Evolutionary conservation across 2,888 invertebrate species (phyloP).

Genomic region (Salticus scenicus): DNA sequence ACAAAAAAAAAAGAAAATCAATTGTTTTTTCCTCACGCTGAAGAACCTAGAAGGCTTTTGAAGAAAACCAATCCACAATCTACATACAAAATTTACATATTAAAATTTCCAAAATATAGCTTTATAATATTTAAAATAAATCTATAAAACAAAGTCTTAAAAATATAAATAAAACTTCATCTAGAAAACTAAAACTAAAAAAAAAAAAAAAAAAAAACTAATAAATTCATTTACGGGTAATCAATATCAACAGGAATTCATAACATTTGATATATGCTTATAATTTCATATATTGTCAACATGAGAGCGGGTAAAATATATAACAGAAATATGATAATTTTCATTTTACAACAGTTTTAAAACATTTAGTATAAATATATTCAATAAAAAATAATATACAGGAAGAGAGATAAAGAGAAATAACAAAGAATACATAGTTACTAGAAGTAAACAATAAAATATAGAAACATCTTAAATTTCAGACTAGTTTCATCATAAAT

Average conservation of each 20-base stretch:
- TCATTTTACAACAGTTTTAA: background rate
- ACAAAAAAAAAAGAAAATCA: background rate
- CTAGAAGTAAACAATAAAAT: background rate
- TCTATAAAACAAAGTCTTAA: background rate
- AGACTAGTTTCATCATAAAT: constrained; percentile 7
- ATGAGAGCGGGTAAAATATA: background rate
- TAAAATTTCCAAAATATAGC: background rate
- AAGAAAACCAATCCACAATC: too few species aligned
- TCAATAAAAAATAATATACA: constrained; percentile 14
- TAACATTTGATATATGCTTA: constrained; percentile 15
- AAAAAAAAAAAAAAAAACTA: background rate
- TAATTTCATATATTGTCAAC: background rate
- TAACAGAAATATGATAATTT: constrained; percentile 10
- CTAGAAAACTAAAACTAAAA: background rate
- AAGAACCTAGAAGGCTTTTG: too few species aligned
- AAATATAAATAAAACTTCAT: background rate
- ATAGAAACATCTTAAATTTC: constrained; percentile 9
- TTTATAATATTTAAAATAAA: background rate
- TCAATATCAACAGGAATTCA: constrained; percentile 11
- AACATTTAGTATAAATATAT: constrained; percentile 9
- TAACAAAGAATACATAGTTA: background rate
- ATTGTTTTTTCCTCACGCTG: too few species aligned
- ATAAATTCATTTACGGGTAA: background rate
- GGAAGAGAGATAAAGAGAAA: background rate
- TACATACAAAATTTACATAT: background rate